Conservation (phyloP, 2,888 invertebrate genomes). For the Acanthosoma haemorrhoidale region DNA sequence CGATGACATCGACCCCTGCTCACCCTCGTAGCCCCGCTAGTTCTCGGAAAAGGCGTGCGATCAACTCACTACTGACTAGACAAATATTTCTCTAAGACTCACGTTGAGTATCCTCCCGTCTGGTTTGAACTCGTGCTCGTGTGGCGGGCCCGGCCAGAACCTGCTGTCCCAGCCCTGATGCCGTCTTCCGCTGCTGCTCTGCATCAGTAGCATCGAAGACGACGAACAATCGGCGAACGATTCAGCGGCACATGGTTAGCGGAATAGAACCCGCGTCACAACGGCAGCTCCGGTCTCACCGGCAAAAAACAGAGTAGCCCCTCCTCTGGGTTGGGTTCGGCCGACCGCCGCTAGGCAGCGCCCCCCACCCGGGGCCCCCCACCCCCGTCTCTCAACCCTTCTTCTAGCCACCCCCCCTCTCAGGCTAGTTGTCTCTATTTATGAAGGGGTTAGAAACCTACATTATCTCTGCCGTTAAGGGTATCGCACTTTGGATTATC, state of each 20-base stretch:
- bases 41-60: not conserved
- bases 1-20: not conserved
- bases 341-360: constrained; percentile 6
- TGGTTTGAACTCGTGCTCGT: constrained; percentile 20
- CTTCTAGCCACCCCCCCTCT: not conserved
- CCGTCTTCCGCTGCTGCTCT: constrained; percentile 30
- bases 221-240: not conserved
- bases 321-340: constrained; percentile 13
- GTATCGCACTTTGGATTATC: not conserved
- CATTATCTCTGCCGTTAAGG: not conserved
- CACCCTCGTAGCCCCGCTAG: not conserved
- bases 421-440: not conserved
- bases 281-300: not conserved
- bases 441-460: constrained; percentile 7
- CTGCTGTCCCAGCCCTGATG: constrained; percentile 18
- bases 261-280: constrained; percentile 12
- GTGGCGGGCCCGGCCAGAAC: constrained; percentile 18
- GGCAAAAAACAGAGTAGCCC: constrained; percentile 32
- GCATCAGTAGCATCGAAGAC: constrained; percentile 37
- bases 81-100: not conserved
- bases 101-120: constrained; percentile 26
- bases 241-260: constrained; percentile 10
- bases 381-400: not conserved
- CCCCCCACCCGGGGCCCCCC: constrained; percentile 20
- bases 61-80: not conserved